Evolutionary conservation across 2,113 vertebrate species (phyloP), one percentile per base, ranked within the genome.

Genomic region (Neolamprologus sp.): DNA sequence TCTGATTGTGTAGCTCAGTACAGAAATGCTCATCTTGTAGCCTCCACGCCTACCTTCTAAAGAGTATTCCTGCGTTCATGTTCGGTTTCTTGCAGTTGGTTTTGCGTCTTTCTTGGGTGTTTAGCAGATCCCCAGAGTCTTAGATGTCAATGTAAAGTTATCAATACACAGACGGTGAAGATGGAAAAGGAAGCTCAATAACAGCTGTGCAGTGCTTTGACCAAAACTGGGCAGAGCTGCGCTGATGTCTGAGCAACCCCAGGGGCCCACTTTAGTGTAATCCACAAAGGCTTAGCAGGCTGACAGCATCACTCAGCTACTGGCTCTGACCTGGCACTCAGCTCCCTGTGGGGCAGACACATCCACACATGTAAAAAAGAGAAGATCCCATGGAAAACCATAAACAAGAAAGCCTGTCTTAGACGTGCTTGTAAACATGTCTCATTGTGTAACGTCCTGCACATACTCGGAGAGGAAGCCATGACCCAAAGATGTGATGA

Each of bases 271-370:
- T 94, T 90, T 75, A 86, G 23, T 80, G 84, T 95, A 95, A 95
- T 93, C 91, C 88, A 89, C 21, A 2, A 87, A 89, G 91, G 91
- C 82, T 94, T 93, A 94, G 89, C 88, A 88, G 87, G 81, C 89
- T 95, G 92, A 95, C 94, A 95, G 92, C 83, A 93, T 94, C 93
- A 93, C 88, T 95, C 94, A 94, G 90, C 93, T 93, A 86, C 91
- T 92, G 90, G 84, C 82, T 93, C 85, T 93, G 92, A 95, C 93
- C 93, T 91, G 93, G 94, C 82, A 90, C 81, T 86, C 80, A 82
- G 82, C 86, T 91, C 83, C 83, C 57, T 88, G 90, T 92, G 89
- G 88, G 87, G 85, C 85, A 91, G 53, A 49, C 33, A 53, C 49
- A 79, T 37, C 63, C 37, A 45, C 31, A 89, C 35, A 79, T 31